Conservation (phyloP, 1,140 invertebrate species). For the Aleiodes sp. region DNA sequence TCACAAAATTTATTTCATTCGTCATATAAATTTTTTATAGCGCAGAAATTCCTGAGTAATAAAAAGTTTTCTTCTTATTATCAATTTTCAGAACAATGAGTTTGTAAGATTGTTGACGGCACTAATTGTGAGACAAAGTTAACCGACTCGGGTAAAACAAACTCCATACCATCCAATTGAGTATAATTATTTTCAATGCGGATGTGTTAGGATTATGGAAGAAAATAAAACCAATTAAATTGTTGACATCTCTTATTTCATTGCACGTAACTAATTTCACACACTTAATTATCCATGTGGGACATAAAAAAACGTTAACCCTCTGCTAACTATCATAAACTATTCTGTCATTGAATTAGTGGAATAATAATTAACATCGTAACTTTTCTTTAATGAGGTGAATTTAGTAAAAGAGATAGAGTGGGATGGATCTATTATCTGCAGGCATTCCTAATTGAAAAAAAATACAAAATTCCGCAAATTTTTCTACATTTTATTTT, state of each 20-base stretch:
- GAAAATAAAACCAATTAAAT: background rate
- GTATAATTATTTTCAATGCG: conserved; percentile 4
- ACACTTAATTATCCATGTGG: background rate
- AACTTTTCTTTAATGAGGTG: too few relatives aligned
- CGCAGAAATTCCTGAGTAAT: background rate
- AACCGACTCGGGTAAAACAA: background rate
- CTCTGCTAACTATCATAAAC: background rate
- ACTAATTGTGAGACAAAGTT: background rate
- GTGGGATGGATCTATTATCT: too few relatives aligned
- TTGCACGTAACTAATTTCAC: background rate
- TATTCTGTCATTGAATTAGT: background rate
- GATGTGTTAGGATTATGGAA: background rate
- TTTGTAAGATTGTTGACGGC: background rate
- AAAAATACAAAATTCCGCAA: too few relatives aligned
- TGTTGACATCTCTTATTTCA: background rate
- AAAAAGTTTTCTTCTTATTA: background rate
- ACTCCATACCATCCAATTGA: conserved; percentile 11
- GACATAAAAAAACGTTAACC: background rate
- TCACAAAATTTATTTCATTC: too few relatives aligned
- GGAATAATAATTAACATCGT: background rate
- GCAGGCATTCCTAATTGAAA: too few relatives aligned
- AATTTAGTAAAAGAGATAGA: too few relatives aligned
- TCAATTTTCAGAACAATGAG: too few relatives aligned
- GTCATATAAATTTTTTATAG: too few relatives aligned
- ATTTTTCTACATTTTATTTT: too few relatives aligned